These are phyloP conservation scores for Anoplius nigerrimus DNA, from an alignment of 2,888 invertebrate species.

Conservation along the genomic window DNA sequence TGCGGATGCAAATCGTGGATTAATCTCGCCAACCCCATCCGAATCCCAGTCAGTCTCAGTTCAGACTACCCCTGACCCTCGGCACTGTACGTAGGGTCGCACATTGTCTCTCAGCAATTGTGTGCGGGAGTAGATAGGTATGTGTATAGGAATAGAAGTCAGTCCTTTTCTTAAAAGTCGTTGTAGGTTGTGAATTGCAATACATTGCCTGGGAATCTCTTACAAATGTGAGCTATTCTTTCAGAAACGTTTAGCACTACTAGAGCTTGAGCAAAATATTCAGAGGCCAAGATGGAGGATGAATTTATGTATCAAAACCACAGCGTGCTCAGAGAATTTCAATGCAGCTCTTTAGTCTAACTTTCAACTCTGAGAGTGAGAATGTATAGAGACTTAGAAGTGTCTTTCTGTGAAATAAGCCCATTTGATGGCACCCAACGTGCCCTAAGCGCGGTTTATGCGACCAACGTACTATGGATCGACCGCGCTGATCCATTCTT, in stretches of 20 bases:
- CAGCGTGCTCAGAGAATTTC: no score
- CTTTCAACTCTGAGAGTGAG: background rate
- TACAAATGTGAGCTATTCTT: no score
- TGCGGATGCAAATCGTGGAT: constrained; percentile 74
- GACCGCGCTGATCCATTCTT: constrained; percentile 57
- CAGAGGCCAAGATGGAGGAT: no score
- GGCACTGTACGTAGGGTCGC: constrained; percentile 57
- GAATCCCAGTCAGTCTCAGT: constrained; percentile 53
- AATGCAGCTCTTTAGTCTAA: no score
- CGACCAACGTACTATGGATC: constrained; percentile 60
- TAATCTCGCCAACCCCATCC: constrained; percentile 71
- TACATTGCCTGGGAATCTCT: no score
- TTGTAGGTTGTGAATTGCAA: constrained; percentile 61
- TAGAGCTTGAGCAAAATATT: background rate
- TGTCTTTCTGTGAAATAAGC: background rate
- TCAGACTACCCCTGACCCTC: constrained; percentile 58
- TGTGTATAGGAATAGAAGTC: constrained; percentile 59
- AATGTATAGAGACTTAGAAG: background rate
- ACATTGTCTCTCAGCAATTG: constrained; percentile 48
- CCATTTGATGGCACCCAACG: background rate
- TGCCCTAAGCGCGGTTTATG: constrained; percentile 56
- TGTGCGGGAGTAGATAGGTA: constrained; percentile 67
- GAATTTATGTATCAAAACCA: background rate
- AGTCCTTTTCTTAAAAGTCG: constrained; percentile 34
- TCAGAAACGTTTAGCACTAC: background rate